Evolutionary conservation across 2,113 vertebrate genomes (phyloP), one percentile per base, ranked within the genome.

Genomic region (Pedionomus torquatus): DNA sequence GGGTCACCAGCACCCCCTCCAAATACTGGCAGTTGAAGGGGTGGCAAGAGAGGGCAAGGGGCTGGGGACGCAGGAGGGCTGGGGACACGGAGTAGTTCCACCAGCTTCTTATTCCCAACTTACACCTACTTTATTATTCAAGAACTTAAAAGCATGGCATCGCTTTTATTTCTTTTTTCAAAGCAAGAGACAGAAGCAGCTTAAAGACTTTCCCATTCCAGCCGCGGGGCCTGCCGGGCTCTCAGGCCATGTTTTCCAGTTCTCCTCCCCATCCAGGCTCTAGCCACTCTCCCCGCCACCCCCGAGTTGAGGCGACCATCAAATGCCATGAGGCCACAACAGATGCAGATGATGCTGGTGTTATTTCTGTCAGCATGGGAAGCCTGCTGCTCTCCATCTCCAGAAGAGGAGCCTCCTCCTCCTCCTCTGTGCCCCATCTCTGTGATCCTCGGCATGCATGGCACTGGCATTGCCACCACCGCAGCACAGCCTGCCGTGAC

Each of bases 361-460:
- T 46, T 54, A 85, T 65, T 79, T 65, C 43, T 33, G 57, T 24
- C 4, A 0, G 25, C 68, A 41, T 1, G 3, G 54, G 49, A 77
- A 52, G 61, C 69, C 69, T 69, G 44, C 65, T 17, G 13, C 39
- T 54, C 52, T 58, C 41, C 57, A 28, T 25, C 91, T 37, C 48
- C 44, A 30, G 19, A 26, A 16, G 41, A 48, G 70, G 10, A 51
- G 37, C 21, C 63, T 33, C 23, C 23, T 33, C 48, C 83, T 63
- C 35, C 55, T 17, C 55, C 83, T 76, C 69, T 2, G 14, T 33
- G 52, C 44, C 81, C 35, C 33, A 51, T 44, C 66, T 58, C 28
- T 2, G 1, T 21, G 3, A 1, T 30, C 46, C 41, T 30, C 7
- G 3, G 55, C 8, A 11, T 1, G 8, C 46, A 72, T 1, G 5